phyloP scores from a whole-genome alignment of 2,888 invertebrate genomes.

The Furcula furcula region DNA sequence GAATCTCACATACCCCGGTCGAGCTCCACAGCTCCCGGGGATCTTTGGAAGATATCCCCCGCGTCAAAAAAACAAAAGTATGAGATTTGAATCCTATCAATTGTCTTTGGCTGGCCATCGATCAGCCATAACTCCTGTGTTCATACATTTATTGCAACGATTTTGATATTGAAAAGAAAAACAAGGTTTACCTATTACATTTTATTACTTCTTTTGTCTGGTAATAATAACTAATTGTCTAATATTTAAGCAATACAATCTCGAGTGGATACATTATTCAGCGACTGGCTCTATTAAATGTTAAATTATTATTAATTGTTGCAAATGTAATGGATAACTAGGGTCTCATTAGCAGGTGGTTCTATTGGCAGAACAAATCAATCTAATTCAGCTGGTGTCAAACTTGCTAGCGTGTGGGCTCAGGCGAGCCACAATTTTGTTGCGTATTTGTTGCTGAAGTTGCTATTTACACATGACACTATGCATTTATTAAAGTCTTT shows the following conservation, averaged over 20 bases:
- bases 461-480: too few species aligned
- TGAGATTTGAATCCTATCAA: too few species aligned
- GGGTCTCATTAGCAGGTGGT: conserved; percentile 35
- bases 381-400: conserved; percentile 27
- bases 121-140: too few species aligned
- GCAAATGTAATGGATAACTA: conserved; percentile 31
- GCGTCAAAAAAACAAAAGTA: too few species aligned
- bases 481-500: too few species aligned
- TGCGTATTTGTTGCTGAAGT: neutral
- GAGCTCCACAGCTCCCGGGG: too few species aligned
- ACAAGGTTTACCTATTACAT: too few species aligned
- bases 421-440: conserved; percentile 14
- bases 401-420: neutral
- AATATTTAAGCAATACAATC: conserved; percentile 24
- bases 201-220: conserved; percentile 8
- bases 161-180: too few species aligned
- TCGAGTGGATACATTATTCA: conserved; percentile 7
- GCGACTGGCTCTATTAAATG: conserved; percentile 17
- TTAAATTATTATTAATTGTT: conserved; percentile 34
- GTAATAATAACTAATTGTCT: conserved; percentile 15
- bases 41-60: too few species aligned
- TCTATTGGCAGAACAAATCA: conserved; percentile 25
- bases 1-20: too few species aligned
- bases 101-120: too few species aligned
- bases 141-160: too few species aligned